These are phyloP conservation scores for Leguminivora glycinivorella DNA, from an alignment of 1,140 invertebrate species.

Conservation along the genomic window DNA sequence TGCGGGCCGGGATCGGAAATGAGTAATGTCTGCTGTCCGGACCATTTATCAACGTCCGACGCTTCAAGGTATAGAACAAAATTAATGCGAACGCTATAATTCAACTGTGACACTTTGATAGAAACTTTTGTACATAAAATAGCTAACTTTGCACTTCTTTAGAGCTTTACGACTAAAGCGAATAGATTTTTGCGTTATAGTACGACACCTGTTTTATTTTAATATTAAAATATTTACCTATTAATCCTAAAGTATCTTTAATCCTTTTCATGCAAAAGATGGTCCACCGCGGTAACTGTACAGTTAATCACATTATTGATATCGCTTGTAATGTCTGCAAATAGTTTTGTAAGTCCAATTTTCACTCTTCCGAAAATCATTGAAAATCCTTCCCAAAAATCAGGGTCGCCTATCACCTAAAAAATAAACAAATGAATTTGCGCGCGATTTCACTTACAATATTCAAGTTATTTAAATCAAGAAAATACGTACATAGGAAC, in stretches of 20 bases:
- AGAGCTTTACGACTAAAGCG: background rate
- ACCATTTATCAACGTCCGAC: constrained; percentile 68
- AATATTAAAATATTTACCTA: constrained; percentile 16
- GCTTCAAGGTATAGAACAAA: constrained; percentile 47
- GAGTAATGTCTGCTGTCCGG: constrained; percentile 56
- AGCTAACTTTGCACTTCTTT: background rate
- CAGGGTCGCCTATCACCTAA: constrained; percentile 9
- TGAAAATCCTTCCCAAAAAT: constrained; percentile 12
- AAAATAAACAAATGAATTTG: background rate
- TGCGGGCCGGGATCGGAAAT: constrained; percentile 58
- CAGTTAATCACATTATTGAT: constrained; percentile 39
- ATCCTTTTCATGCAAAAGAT: constrained; percentile 27
- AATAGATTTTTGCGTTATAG: background rate
- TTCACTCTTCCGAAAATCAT: constrained; percentile 31
- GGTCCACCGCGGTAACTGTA: constrained; percentile 42
- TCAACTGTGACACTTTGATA: constrained; percentile 31
- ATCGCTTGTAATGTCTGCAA: constrained; percentile 44
- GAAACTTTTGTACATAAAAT: constrained; percentile 17
- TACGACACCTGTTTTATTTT: background rate
- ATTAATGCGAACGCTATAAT: constrained; percentile 45
- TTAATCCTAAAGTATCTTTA: background rate
- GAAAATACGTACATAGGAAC: background rate
- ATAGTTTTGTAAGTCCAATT: constrained; percentile 36
- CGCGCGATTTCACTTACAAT: background rate
- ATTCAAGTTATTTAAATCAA: background rate